phyloP scores from a whole-genome alignment of 2,113 vertebrate species.

The Tichodroma muraria region DNA sequence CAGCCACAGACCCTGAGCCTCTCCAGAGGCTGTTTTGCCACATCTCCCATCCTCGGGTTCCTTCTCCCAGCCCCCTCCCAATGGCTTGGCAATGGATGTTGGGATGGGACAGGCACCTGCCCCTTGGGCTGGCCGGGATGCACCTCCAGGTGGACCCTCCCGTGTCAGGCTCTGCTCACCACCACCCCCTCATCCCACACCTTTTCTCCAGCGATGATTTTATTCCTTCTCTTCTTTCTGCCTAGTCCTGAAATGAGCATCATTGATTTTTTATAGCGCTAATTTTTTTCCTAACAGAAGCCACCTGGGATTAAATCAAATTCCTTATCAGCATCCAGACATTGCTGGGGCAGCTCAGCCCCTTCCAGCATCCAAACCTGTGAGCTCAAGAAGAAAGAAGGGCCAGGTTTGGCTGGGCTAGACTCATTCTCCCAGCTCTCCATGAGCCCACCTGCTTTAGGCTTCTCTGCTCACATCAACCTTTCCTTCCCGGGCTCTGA shows the following conservation, averaged over 20 bases:
- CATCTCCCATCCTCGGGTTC: background rate
- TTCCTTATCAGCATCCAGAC: background rate
- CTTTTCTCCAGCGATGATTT: background rate
- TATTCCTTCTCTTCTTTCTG: background rate
- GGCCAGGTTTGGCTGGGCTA: background rate
- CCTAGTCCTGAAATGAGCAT: background rate
- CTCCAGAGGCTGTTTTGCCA: fast-evolving
- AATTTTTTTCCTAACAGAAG: background rate
- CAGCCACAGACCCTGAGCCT: background rate
- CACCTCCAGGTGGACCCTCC: fast-evolving
- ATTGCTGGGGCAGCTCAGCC: background rate
- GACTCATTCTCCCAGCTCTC: background rate
- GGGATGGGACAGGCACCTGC: background rate
- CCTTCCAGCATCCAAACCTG: background rate
- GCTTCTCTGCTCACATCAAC: background rate
- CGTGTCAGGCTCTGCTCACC: fast-evolving
- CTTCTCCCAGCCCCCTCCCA: background rate
- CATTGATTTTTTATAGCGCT: background rate
- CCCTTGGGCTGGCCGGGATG: background rate
- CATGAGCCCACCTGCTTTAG: background rate
- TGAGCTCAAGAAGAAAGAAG: background rate
- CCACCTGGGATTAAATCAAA: background rate
- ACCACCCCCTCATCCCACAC: fast-evolving
- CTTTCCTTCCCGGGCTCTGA: background rate
- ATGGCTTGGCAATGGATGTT: fast-evolving